Conservation (phyloP, 2,113 vertebrate species). For the Pogona vitticeps region DNA sequence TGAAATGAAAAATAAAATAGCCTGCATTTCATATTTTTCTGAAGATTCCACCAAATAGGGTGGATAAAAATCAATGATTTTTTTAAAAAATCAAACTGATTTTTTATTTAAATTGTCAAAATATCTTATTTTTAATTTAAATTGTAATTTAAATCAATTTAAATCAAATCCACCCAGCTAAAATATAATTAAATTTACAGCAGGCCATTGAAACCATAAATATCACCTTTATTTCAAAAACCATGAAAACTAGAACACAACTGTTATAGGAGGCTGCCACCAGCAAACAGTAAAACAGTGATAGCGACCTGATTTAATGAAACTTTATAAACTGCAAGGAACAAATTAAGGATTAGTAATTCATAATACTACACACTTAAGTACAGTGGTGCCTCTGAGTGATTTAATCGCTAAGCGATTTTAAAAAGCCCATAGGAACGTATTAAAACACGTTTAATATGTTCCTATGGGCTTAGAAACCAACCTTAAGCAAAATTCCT, state of each 20-base stretch:
- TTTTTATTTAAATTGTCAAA: no score
- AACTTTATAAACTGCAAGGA: not conserved
- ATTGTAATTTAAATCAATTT: no score
- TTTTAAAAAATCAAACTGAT: no score
- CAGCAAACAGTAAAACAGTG: not conserved
- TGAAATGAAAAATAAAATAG: not conserved
- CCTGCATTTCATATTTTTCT: not conserved
- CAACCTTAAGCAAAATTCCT: no score
- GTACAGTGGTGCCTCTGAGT: no score
- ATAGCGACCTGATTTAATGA: not conserved
- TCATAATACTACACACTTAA: no score
- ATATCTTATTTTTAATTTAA: no score
- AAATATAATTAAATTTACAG: not conserved
- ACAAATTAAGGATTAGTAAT: not conserved
- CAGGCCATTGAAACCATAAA: not conserved
- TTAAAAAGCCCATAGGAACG: no score
- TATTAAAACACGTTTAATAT: no score
- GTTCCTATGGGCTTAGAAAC: no score
- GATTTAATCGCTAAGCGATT: no score
- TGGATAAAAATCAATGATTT: no score
- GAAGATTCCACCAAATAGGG: not conserved
- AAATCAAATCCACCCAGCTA: not conserved
- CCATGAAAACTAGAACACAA: not conserved
- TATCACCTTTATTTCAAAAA: not conserved
- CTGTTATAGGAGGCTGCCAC: not conserved